A percentile compares a stretch with the other conserved stretches of the same genome.
Conservation (phyloP, 2,113 vertebrate genomes). For the Motacilla tschutschensis region DNA sequence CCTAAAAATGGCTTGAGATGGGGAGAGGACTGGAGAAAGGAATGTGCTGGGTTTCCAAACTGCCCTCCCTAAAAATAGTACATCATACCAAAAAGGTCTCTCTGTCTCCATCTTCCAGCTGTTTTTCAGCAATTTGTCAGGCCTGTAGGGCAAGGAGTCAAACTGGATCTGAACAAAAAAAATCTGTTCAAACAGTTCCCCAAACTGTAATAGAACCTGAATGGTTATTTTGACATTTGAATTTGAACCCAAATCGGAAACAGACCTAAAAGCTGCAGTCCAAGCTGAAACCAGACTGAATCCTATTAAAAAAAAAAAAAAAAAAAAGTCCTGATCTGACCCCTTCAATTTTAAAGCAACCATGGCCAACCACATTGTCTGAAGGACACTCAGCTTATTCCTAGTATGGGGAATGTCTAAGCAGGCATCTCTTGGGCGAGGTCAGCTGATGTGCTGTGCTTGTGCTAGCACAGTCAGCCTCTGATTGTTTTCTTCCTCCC, state of each 20-base stretch:
- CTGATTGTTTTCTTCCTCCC: neutral
- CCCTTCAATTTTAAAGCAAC: constrained; percentile 15
- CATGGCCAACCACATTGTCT: neutral
- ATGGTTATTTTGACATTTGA: constrained; percentile 21
- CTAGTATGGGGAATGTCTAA: neutral
- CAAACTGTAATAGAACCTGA: neutral
- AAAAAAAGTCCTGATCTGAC: neutral
- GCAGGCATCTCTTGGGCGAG: neutral
- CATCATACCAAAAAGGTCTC: neutral
- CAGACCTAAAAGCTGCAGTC: neutral
- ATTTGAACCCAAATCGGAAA: neutral
- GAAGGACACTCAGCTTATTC: neutral
- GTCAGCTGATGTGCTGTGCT: neutral
- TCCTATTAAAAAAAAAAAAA: neutral
- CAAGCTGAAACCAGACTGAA: neutral
- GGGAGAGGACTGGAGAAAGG: constrained; percentile 8
- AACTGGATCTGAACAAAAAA: constrained; percentile 16
- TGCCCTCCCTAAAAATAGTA: constrained; percentile 29
- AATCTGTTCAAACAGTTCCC: neutral
- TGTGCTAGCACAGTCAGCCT: neutral
- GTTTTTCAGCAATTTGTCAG: constrained; percentile 26
- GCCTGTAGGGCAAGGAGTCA: neutral
- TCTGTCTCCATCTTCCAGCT: constrained; percentile 5
- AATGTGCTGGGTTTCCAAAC: constrained; percentile 1
- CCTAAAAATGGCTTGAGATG: constrained; percentile 46